These are phyloP conservation scores for Uromys caudimaculatus DNA, from an alignment of 2,797 vertebrate species.

Conservation along the genomic window DNA sequence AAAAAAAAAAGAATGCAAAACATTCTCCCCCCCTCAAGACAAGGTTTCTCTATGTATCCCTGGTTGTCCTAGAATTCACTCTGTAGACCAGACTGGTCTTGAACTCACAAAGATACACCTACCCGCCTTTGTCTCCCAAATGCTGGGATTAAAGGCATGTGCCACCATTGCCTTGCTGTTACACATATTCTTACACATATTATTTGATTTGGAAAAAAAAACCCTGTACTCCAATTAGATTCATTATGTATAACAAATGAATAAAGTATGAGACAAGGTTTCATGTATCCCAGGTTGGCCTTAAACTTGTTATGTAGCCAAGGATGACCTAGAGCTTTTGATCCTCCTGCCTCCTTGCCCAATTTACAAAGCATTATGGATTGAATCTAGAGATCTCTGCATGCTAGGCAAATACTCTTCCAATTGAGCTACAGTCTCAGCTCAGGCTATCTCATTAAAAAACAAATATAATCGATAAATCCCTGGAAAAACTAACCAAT, in stretches of 20 bases:
- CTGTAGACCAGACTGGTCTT: neutral
- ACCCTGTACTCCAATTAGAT: neutral
- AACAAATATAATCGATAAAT: neutral
- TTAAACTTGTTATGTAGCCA: neutral
- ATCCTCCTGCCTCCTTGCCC: neutral
- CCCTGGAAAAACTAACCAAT: neutral
- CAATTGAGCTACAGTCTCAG: neutral
- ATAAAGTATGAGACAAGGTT: neutral
- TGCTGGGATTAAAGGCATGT: neutral
- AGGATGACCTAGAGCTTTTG: neutral
- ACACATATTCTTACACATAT: neutral
- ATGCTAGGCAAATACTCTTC: neutral
- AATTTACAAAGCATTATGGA: neutral
- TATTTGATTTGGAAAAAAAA: neutral
- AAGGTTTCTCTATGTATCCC: neutral
- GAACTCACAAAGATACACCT: neutral
- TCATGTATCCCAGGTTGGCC: neutral
- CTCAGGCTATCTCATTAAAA: neutral
- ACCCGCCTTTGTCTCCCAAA: too few species aligned
- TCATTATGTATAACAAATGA: neutral
- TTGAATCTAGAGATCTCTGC: neutral
- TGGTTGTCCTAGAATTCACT: neutral
- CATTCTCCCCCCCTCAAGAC: neutral
- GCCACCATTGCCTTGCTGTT: neutral
- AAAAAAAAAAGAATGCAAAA: neutral